These are phyloP conservation scores for Thereva unica DNA, from an alignment of 2,888 invertebrate genomes.

Conservation along the genomic window DNA sequence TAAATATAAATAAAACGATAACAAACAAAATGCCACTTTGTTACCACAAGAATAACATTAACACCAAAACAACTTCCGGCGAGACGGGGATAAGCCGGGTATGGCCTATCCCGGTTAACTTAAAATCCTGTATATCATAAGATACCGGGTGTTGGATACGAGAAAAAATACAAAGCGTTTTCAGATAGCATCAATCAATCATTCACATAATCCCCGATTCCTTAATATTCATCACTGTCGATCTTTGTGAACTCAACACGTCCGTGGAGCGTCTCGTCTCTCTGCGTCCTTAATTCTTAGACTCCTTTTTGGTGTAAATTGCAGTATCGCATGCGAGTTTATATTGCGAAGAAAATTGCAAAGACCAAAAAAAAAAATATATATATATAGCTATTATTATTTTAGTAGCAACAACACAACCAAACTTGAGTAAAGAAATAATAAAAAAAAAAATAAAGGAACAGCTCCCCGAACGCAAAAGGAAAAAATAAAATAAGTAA, in stretches of 20 bases:
- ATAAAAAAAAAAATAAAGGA: too few relatives aligned
- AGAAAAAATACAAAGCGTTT: not conserved
- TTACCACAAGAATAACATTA: not conserved
- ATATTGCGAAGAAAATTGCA: too few relatives aligned
- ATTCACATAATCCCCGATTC: conserved; percentile 32
- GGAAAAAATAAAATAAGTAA: conserved; percentile 1
- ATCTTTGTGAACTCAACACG: conserved; percentile 10
- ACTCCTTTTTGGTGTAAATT: conserved; percentile 7
- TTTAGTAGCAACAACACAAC: too few relatives aligned
- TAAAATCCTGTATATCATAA: too few relatives aligned
- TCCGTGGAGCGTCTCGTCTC: not conserved
- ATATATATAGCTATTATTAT: too few relatives aligned
- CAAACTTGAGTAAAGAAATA: too few relatives aligned
- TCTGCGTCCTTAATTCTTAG: not conserved
- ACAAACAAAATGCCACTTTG: conserved; percentile 1
- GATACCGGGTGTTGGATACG: not conserved
- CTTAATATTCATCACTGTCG: conserved; percentile 31
- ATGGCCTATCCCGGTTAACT: too few relatives aligned
- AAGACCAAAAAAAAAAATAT: too few relatives aligned
- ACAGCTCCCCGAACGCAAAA: too few relatives aligned
- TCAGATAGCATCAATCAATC: conserved; percentile 27
- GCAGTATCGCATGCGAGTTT: conserved; percentile 5
- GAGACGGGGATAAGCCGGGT: not conserved
- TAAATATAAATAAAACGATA: too few relatives aligned
- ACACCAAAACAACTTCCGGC: not conserved